phyloP scores from a whole-genome alignment of 1,140 invertebrate species.

The Bicyclus anynana region DNA sequence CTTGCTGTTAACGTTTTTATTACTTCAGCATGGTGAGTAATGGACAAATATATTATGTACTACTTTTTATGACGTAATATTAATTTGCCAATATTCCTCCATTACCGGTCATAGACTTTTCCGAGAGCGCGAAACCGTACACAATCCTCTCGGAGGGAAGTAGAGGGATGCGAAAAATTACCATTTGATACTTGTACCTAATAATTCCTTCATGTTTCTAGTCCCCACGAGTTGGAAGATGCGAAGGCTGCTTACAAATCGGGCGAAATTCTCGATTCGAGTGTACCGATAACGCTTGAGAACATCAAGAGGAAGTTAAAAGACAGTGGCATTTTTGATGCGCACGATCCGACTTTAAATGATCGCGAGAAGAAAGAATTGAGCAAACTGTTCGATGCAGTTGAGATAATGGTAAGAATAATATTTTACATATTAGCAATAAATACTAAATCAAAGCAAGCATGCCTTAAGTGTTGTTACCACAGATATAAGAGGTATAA shows the following conservation, averaged over 20 bases:
- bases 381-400: slow-evolving; percentile 48
- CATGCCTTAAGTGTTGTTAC: no score
- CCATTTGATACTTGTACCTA: no score
- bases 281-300: slow-evolving; percentile 38
- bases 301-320: slow-evolving; percentile 52
- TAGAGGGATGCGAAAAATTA: no score
- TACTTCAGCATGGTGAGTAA: slow-evolving; percentile 29
- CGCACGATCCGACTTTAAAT: slow-evolving; percentile 32
- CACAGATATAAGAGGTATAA: no score
- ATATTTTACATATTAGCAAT: no score
- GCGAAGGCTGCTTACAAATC: slow-evolving; percentile 57
- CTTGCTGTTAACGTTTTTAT: slow-evolving; percentile 25
- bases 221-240: slow-evolving; percentile 36
- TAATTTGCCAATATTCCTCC: no score
- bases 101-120: no score
- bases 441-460: no score
- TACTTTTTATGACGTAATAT: background rate
- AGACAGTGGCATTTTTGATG: slow-evolving; percentile 50
- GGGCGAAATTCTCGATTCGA: slow-evolving; percentile 41
- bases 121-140: no score
- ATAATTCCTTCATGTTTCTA: slow-evolving; percentile 19
- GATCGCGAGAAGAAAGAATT: slow-evolving; percentile 54
- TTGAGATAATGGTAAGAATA: slow-evolving; percentile 59
- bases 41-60: background rate
- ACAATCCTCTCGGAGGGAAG: no score